Evolutionary conservation across 2,113 vertebrate genomes (phyloP).

Genomic region (Hiodon alosoides): DNA sequence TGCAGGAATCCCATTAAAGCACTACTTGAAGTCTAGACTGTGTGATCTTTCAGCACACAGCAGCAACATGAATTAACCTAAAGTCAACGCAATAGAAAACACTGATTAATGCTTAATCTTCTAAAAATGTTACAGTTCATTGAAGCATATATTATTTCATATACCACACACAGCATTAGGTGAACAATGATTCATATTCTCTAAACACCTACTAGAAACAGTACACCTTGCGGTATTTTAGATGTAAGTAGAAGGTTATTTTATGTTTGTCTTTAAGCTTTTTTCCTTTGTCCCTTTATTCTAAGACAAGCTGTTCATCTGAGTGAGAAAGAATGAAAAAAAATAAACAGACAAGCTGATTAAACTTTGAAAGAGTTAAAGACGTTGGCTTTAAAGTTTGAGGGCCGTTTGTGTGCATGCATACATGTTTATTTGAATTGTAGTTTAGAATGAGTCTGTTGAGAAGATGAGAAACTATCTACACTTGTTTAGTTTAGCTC

Average conservation of each 20-base stretch:
- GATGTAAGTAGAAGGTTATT: not conserved
- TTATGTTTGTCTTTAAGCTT: not conserved
- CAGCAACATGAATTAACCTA: slow-evolving; percentile 33
- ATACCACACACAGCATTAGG: slow-evolving; percentile 1
- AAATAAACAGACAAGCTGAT: not conserved
- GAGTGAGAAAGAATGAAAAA: not conserved
- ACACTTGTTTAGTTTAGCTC: too few species aligned
- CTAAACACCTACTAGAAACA: slow-evolving; percentile 26
- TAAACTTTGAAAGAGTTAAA: not conserved
- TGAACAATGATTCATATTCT: slow-evolving; percentile 11
- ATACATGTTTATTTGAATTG: too few species aligned
- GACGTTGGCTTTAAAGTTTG: not conserved
- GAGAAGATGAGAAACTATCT: too few species aligned
- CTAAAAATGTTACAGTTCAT: slow-evolving; percentile 29
- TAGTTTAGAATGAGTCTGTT: too few species aligned
- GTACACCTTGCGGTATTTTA: slow-evolving; percentile 24
- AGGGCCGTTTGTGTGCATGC: not conserved
- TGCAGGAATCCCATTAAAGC: slow-evolving; percentile 74
- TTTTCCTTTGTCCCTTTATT: slow-evolving; percentile 6
- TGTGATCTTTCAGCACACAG: slow-evolving; percentile 52
- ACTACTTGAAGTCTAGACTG: slow-evolving; percentile 64
- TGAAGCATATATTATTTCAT: slow-evolving; percentile 27
- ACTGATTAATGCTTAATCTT: slow-evolving; percentile 24
- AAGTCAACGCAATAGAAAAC: slow-evolving; percentile 9
- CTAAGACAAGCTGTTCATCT: slow-evolving; percentile 9